These are phyloP conservation scores for Tribolium freemani DNA, from an alignment of 2,888 invertebrate species.

Conservation along the genomic window DNA sequence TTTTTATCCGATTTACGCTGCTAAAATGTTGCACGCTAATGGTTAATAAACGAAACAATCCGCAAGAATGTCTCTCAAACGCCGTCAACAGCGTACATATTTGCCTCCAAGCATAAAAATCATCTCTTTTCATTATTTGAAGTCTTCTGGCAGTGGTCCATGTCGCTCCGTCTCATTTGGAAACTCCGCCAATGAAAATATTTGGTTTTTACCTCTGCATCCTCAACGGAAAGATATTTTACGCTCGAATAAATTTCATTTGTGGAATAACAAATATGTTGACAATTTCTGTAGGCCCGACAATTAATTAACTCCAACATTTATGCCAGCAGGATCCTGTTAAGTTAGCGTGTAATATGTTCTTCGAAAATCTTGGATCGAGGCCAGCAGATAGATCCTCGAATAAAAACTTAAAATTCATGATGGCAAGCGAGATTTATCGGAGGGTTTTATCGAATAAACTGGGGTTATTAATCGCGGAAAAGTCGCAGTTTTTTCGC, in stretches of 20 bases:
- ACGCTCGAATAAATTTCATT: constrained; percentile 31
- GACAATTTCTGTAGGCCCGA: constrained; percentile 47
- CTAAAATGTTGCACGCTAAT: not conserved
- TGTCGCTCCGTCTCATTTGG: not conserved
- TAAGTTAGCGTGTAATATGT: constrained; percentile 46
- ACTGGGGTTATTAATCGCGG: constrained; percentile 12
- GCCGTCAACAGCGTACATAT: not conserved
- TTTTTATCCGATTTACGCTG: too few relatives aligned
- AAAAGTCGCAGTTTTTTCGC: not conserved
- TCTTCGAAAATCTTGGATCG: constrained; percentile 36
- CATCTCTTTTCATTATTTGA: not conserved
- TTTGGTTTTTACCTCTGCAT: not conserved
- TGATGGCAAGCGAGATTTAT: constrained; percentile 14
- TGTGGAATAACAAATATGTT: constrained; percentile 45
- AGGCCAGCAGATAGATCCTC: constrained; percentile 20
- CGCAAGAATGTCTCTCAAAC: not conserved
- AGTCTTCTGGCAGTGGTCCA: not conserved
- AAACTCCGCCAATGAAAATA: not conserved
- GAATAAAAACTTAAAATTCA: constrained; percentile 35
- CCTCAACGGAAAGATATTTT: constrained; percentile 15
- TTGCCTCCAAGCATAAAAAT: not conserved
- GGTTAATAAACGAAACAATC: not conserved
- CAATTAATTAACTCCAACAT: constrained; percentile 49
- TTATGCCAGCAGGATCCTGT: constrained; percentile 43
- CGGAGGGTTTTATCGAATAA: constrained; percentile 8